Evolutionary conservation across 2,888 invertebrate genomes (phyloP).

Genomic region (Epiblema foenella): DNA sequence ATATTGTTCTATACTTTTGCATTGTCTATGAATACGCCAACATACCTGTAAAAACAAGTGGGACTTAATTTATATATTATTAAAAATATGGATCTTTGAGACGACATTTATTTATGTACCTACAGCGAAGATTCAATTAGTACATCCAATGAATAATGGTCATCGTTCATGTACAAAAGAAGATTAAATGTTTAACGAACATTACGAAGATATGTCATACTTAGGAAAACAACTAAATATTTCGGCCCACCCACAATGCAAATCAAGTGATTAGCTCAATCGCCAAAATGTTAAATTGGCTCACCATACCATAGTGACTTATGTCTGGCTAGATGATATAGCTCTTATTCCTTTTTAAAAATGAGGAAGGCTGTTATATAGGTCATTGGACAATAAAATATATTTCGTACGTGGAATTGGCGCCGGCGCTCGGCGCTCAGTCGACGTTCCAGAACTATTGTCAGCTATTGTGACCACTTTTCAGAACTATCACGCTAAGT

Average conservation of each 20-base stretch:
- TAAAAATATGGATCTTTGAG: neutral
- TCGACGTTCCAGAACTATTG: conserved; percentile 20
- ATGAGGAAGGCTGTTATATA: conserved; percentile 21
- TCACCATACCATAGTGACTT: neutral
- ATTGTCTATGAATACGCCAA: neutral
- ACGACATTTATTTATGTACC: neutral
- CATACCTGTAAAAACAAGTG: neutral
- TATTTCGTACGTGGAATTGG: conserved; percentile 33
- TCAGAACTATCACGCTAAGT: neutral
- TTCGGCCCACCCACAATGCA: conserved; percentile 35
- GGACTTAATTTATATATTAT: neutral
- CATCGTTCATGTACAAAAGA: neutral
- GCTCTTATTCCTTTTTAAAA: conserved; percentile 5
- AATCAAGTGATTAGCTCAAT: conserved; percentile 39
- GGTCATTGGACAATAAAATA: conserved; percentile 43
- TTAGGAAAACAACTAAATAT: conserved; percentile 10
- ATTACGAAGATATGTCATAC: conserved; percentile 14
- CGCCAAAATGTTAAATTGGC: conserved; percentile 28
- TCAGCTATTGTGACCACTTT: conserved; percentile 30
- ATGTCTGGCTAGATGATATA: too few species aligned
- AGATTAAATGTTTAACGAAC: neutral
- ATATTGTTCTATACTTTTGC: neutral
- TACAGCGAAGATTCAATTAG: neutral
- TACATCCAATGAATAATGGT: neutral
- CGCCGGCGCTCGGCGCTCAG: conserved; percentile 31